phyloP scores from a whole-genome alignment of 2,888 invertebrate species.

The Dynastes maya region DNA sequence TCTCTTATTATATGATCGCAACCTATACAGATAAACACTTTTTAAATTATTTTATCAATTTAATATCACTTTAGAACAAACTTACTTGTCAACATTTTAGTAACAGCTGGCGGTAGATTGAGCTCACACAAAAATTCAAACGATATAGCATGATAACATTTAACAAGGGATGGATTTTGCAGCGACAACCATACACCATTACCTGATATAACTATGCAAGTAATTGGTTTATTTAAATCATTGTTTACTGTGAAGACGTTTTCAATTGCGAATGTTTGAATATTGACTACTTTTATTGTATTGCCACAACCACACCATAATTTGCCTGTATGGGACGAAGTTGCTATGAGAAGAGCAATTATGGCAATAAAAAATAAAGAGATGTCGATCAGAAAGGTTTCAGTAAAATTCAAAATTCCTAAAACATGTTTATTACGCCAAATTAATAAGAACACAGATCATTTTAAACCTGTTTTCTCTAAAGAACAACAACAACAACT shows the following conservation, averaged over 20 bases:
- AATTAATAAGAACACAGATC: too few species aligned
- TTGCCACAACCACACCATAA: slow-evolving; percentile 95
- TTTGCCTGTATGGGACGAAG: slow-evolving; percentile 76
- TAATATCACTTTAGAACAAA: slow-evolving; percentile 55
- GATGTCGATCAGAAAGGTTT: too few species aligned
- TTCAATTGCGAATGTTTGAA: slow-evolving; percentile 76
- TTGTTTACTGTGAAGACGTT: slow-evolving; percentile 83
- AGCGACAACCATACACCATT: slow-evolving; percentile 92
- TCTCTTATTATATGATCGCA: slow-evolving; percentile 98
- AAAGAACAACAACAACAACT: too few species aligned
- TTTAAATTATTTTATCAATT: neutral
- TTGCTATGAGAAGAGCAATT: too few species aligned
- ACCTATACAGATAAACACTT: slow-evolving; percentile 71
- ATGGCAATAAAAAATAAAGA: too few species aligned
- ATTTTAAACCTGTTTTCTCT: too few species aligned
- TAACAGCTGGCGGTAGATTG: slow-evolving; percentile 92
- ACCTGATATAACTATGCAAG: slow-evolving; percentile 86
- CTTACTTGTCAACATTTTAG: slow-evolving; percentile 94
- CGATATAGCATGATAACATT: slow-evolving; percentile 88
- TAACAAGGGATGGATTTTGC: slow-evolving; percentile 89
- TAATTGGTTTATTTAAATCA: slow-evolving; percentile 83
- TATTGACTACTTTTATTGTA: slow-evolving; percentile 88
- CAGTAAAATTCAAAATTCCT: too few species aligned
- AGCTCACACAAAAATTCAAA: slow-evolving; percentile 86
- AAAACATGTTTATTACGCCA: too few species aligned